Conservation (phyloP, 2,113 vertebrate genomes). For the Tenebrosternarchus preto region DNA sequence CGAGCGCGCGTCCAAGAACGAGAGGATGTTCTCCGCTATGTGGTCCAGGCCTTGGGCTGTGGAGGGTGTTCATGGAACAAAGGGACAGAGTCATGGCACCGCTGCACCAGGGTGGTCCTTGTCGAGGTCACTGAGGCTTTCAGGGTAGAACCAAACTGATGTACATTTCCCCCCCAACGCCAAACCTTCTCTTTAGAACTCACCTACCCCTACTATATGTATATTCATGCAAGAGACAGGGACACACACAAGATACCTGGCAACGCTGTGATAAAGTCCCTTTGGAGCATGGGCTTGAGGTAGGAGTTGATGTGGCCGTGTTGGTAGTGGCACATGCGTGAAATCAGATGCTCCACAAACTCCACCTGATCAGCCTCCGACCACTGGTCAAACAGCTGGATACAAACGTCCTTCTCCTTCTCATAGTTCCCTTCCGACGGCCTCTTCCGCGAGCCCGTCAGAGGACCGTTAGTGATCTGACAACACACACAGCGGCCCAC, state of each 20-base stretch:
- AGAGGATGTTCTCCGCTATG: slow-evolving; percentile 99
- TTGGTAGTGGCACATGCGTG: slow-evolving; percentile 99
- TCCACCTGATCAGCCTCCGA: slow-evolving; percentile 98
- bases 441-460: slow-evolving; percentile 93
- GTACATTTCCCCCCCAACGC: no score
- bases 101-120: background rate
- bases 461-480: slow-evolving; percentile 93
- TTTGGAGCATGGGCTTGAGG: slow-evolving; percentile 99
- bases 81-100: background rate
- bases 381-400: slow-evolving; percentile 98
- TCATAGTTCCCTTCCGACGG: slow-evolving; percentile 97
- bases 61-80: background rate
- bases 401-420: slow-evolving; percentile 98
- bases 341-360: slow-evolving; percentile 98
- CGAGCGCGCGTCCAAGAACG: slow-evolving; percentile 94
- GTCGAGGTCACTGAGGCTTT: no score
- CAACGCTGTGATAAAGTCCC: slow-evolving; percentile 97
- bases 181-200: background rate
- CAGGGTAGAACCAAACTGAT: no score
- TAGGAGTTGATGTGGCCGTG: slow-evolving; percentile 99
- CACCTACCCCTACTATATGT: no score
- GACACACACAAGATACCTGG: slow-evolving; percentile 79
- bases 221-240: background rate
- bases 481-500: slow-evolving; percentile 18
- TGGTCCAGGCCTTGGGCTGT: slow-evolving; percentile 98